These are phyloP conservation scores for Carterocephalus palaemon DNA, from an alignment of 2,888 invertebrate genomes.

Conservation along the genomic window DNA sequence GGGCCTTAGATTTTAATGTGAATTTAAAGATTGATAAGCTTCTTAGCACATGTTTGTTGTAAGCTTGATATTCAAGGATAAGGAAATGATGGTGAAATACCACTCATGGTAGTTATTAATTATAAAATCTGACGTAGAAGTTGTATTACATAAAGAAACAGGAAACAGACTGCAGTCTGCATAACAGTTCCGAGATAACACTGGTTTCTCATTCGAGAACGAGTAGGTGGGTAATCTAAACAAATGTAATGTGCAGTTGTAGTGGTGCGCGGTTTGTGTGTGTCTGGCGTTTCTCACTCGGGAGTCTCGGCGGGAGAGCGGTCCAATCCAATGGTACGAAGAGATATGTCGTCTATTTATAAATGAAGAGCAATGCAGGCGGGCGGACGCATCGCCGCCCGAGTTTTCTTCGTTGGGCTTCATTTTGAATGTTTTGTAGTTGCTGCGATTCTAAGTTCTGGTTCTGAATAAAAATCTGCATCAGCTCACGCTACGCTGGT, in stretches of 20 bases:
- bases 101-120: too few relatives aligned
- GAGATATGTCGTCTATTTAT: constrained; percentile 75
- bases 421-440: constrained; percentile 22
- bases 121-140: constrained; percentile 1
- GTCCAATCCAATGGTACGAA: constrained; percentile 53
- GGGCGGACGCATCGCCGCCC: constrained; percentile 49
- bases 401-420: constrained; percentile 17
- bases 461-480: constrained; percentile 15
- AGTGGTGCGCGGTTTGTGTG: constrained; percentile 37
- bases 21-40: too few relatives aligned
- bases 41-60: too few relatives aligned
- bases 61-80: too few relatives aligned
- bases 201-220: constrained; percentile 26
- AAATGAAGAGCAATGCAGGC: constrained; percentile 62
- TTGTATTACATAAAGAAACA: constrained; percentile 11
- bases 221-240: constrained; percentile 53
- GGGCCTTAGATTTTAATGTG: too few relatives aligned
- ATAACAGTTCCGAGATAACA: constrained; percentile 17
- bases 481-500: background rate
- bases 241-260: constrained; percentile 39
- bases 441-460: constrained; percentile 16
- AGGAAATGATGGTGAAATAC: too few relatives aligned
- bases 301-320: constrained; percentile 62
- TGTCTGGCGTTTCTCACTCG: constrained; percentile 56
- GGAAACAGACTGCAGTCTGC: constrained; percentile 12